These are phyloP conservation scores for Onychostoma macrolepis DNA, from an alignment of 2,113 vertebrate genomes.

Conservation along the genomic window DNA sequence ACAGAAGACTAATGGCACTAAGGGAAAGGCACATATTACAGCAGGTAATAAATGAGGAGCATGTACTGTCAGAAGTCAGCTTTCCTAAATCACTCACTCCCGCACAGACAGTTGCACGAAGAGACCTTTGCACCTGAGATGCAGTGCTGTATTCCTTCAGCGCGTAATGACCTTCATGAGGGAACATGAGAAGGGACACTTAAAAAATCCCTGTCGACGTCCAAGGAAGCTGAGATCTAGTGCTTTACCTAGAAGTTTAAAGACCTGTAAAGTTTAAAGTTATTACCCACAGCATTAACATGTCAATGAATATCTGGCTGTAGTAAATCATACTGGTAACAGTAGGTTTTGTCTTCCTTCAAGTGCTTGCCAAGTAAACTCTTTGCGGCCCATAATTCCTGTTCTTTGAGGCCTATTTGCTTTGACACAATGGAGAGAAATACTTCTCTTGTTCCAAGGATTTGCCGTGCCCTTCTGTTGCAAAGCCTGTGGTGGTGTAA, in stretches of 20 bases:
- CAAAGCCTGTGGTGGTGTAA: constrained; percentile 37
- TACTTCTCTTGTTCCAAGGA: constrained; percentile 15
- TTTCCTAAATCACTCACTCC: neutral
- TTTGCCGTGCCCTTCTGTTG: constrained; percentile 50
- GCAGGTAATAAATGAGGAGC: constrained; percentile 82
- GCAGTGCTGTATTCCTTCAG: neutral
- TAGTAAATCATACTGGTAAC: constrained; percentile 32
- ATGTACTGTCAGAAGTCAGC: neutral
- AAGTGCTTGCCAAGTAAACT: constrained; percentile 47
- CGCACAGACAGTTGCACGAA: neutral
- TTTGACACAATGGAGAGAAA: constrained; percentile 26
- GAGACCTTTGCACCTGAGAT: neutral
- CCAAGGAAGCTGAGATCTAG: neutral
- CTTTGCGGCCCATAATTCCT: constrained; percentile 14
- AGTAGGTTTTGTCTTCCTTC: constrained; percentile 20
- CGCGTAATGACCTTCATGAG: neutral
- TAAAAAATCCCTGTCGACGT: neutral
- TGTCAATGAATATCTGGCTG: constrained; percentile 7
- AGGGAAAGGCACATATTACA: constrained; percentile 94
- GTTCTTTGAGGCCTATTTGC: constrained; percentile 28
- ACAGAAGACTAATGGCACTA: constrained; percentile 95
- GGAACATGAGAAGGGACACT: constrained; percentile 7
- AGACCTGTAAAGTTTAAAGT: constrained; percentile 1
- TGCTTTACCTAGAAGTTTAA: neutral
- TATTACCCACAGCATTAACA: neutral